Conservation (phyloP, 2,888 invertebrate genomes). For the Netelia melanura region DNA sequence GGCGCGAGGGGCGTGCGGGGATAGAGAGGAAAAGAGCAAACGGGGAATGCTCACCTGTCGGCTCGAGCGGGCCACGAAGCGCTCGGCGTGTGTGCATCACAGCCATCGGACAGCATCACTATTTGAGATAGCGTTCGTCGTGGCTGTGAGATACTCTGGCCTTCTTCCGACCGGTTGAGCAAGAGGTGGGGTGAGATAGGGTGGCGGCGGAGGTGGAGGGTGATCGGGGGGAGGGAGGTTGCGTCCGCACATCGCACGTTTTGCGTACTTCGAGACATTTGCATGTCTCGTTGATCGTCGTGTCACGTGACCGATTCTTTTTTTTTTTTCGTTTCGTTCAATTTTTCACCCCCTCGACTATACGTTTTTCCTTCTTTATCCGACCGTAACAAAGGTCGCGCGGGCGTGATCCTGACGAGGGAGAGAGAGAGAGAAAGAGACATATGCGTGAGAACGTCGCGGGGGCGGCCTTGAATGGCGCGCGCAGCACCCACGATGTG, state of each 20-base stretch:
- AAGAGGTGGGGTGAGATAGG: not conserved
- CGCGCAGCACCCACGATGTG: conserved; percentile 53
- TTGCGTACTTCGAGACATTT: conserved; percentile 28
- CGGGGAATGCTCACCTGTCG: conserved; percentile 59
- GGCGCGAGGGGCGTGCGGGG: conserved; percentile 20
- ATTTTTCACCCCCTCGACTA: conserved; percentile 26
- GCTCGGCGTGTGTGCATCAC: conserved; percentile 5
- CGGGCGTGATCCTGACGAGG: conserved; percentile 31
- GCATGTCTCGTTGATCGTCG: conserved; percentile 51
- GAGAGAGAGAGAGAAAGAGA: too few relatives aligned
- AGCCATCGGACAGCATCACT: conserved; percentile 41
- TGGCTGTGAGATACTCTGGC: conserved; percentile 13
- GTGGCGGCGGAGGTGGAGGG: not conserved
- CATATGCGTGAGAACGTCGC: conserved; percentile 46
- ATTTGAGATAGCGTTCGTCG: conserved; percentile 32
- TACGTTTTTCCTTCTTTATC: conserved; percentile 58
- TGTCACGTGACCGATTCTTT: conserved; percentile 37
- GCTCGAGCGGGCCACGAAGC: conserved; percentile 29
- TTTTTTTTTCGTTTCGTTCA: conserved; percentile 52
- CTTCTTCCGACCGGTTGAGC: conserved; percentile 29
- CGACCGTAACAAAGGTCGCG: conserved; percentile 29
- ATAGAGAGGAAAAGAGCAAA: conserved; percentile 6
- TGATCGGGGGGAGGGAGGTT: not conserved
- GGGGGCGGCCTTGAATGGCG: conserved; percentile 43
- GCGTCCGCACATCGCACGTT: conserved; percentile 15